Evolutionary conservation across 2,113 vertebrate genomes (phyloP).

Genomic region (Gila orcuttii): DNA sequence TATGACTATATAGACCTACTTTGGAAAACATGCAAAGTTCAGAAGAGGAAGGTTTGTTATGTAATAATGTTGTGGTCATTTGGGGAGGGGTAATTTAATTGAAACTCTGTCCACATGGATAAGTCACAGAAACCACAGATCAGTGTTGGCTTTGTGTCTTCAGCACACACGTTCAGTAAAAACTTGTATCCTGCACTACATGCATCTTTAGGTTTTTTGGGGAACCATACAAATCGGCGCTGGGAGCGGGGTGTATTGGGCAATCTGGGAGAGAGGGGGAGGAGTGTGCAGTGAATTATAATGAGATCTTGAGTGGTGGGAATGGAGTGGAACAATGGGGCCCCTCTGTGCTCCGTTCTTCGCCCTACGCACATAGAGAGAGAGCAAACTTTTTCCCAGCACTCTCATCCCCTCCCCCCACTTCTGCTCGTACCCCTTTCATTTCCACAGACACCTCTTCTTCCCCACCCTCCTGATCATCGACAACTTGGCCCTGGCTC

Average conservation of each 20-base stretch:
- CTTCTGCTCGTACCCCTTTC: conserved; percentile 55
- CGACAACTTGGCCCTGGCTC: conserved; percentile 69
- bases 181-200: conserved; percentile 55
- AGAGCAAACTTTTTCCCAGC: conserved; percentile 65
- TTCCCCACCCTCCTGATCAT: conserved; percentile 71
- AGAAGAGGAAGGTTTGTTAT: conserved; percentile 29
- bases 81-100: neutral
- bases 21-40: conserved; percentile 4
- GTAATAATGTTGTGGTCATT: conserved; percentile 7
- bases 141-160: conserved; percentile 8
- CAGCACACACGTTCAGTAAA: conserved; percentile 1
- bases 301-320: conserved; percentile 81
- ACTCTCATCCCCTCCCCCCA: neutral
- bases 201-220: conserved; percentile 72
- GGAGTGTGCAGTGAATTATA: conserved; percentile 84
- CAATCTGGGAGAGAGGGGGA: conserved; percentile 77
- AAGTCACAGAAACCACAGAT: neutral
- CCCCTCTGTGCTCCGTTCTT: conserved; percentile 81
- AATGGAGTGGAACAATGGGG: conserved; percentile 81
- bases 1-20: neutral
- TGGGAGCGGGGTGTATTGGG: conserved; percentile 77
- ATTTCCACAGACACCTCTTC: conserved; percentile 73
- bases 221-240: conserved; percentile 79
- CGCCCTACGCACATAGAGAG: conserved; percentile 81
- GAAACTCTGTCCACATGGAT: neutral